phyloP scores from a whole-genome alignment of 1,140 invertebrate species.

The Drosophila auraria region DNA sequence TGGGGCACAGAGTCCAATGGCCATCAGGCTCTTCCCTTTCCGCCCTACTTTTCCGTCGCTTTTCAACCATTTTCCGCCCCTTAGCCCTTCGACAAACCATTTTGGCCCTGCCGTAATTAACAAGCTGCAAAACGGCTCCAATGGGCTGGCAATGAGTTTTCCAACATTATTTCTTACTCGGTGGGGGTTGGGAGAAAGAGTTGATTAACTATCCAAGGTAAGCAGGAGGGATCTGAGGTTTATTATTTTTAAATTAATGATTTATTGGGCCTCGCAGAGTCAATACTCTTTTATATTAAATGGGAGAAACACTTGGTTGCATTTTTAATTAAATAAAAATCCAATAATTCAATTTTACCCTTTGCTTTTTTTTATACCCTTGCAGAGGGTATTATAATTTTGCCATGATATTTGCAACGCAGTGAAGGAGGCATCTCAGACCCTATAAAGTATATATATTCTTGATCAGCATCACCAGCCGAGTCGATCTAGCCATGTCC shows the following conservation, averaged over 20 bases:
- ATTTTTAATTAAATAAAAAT: no score
- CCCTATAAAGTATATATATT: no score
- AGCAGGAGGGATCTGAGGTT: not conserved
- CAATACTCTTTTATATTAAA: not conserved
- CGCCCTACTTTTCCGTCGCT: conserved; percentile 1
- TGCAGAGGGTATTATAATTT: no score
- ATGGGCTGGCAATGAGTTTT: conserved; percentile 62
- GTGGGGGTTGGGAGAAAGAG: not conserved
- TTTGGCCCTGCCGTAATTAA: conserved; percentile 60
- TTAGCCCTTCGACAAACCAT: conserved; percentile 25
- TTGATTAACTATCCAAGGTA: conserved; percentile 2
- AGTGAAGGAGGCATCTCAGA: no score
- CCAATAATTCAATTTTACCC: no score
- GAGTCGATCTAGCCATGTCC: no score
- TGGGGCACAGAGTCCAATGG: conserved; percentile 33
- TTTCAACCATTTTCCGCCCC: conserved; percentile 12
- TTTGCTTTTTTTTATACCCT: no score
- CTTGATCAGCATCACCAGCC: no score
- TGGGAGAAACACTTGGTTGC: no score
- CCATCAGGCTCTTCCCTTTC: conserved; percentile 9
- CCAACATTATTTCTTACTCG: conserved; percentile 18
- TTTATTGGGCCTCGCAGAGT: not conserved
- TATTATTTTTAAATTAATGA: not conserved
- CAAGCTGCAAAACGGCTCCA: conserved; percentile 64
- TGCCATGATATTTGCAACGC: no score